Evolutionary conservation across 2,888 invertebrate genomes (phyloP), one percentile per base, ranked within the genome.

Genomic region (Strigamia crassipes): DNA sequence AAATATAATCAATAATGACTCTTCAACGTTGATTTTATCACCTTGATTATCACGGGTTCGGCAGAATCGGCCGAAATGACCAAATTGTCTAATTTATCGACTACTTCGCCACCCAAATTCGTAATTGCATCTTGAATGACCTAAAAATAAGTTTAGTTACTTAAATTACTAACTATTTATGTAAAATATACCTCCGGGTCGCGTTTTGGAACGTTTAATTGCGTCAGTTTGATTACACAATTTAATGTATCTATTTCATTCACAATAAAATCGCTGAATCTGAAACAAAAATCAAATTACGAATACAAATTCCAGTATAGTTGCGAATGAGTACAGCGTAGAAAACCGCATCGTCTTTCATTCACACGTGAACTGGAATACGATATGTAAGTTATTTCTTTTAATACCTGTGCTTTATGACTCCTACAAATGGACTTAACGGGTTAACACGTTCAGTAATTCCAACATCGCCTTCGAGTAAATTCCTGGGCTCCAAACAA

Each of bases 371-470:
- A 18, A 56, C 56, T 56, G 56, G 56, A 56, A 56, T 18, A 46
- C 15, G 4, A 13, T 51, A 5, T 34, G 34, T 34, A 6, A 5
- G 34, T 34, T 34, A 6, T 51, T 51, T 51, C 1, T 73, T 31
- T 73, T 15, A 13, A n/a, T 12, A 73, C 79, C 79, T 18, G n/a
- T 78, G 79, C 13, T 78, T 78, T 15, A 78, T 78, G 5, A 78
- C 34, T 21, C 41, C 79, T 5, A 12, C 38, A 21, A 34, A 78
- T 13, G 21, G 9, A 42, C 38, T 42, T 2, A 78, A 13, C 8
- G 31, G 79, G 12, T 78, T 78, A 10, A 78, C 41, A 41, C 18
- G 42, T 42, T 78, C 34, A 1, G 41, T 78, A 41, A 78, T 78
- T 1, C 79, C 79, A 15, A 78, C 79, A 41, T 78, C 42, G 10